phyloP scores from a whole-genome alignment of 2,888 invertebrate genomes.

The Prionchulus punctatus region DNA sequence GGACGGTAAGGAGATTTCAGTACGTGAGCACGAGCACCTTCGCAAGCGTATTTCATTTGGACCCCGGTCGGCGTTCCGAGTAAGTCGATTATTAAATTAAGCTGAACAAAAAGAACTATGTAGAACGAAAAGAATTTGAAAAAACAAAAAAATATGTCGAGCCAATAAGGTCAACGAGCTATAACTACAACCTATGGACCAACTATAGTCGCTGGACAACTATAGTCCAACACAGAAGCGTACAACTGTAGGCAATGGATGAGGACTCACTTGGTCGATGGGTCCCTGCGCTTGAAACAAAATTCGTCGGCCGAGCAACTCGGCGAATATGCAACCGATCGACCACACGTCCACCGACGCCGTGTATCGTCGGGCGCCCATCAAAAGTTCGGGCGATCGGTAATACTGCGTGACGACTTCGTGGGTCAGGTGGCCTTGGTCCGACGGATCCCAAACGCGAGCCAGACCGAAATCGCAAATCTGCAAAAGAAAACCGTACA shows the following conservation, averaged over 20 bases:
- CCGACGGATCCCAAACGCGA: conserved; percentile 35
- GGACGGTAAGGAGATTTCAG: conserved; percentile 67
- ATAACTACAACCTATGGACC: neutral
- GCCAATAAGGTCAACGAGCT: neutral
- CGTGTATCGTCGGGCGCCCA: conserved; percentile 89
- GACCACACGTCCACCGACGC: conserved; percentile 95
- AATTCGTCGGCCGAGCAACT: conserved; percentile 76
- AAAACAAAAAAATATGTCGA: neutral
- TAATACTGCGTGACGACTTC: conserved; percentile 99
- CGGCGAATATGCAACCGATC: conserved; percentile 82
- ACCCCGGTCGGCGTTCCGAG: conserved; percentile 83
- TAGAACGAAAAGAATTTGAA: neutral
- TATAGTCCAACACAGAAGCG: no score
- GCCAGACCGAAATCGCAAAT: conserved; percentile 98
- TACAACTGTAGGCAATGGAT: no score
- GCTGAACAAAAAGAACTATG: conserved; percentile 39
- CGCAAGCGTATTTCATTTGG: conserved; percentile 93
- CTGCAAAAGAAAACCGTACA: no score
- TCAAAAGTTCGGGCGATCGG: conserved; percentile 87
- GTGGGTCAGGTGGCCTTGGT: conserved; percentile 58
- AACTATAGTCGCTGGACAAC: no score
- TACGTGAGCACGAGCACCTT: conserved; percentile 82
- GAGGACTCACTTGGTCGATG: conserved; percentile 59
- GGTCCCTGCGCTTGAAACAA: conserved; percentile 92
- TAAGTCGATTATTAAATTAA: conserved; percentile 88